Base-by-base conservation (phyloP, 1,140 invertebrate genomes). In the Bicyclus anynana region DNA sequence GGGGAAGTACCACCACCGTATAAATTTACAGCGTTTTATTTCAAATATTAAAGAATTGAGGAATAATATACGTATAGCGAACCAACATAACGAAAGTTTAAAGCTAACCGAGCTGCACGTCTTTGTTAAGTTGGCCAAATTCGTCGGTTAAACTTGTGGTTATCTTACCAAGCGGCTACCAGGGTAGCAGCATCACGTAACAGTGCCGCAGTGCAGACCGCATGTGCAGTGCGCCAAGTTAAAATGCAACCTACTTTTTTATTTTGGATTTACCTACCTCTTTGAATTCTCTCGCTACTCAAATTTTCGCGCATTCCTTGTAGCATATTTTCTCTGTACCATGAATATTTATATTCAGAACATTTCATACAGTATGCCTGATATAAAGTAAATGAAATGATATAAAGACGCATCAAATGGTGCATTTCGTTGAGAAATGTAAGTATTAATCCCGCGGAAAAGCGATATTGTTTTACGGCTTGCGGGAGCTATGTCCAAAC, bases 161-260 rank as follows among this genome's bases (percentile, higher is more conserved):
- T 16, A 2, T 26, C 44, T 23, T 37, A 33, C 35, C 23, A 42
- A 56, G 21, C 38, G 44, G 42, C 29, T 65, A 67, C 63, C 65
- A 68, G 67, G 67, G 62, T 55, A 59, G 42, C 74, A 80, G 67
- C 57, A 69, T 77, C 77, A 80, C 79, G 79, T 82, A 80, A 82
- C 68, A 75, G 65, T 76, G 65, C 71, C 74, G 81, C 79, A 84
- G 69, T 80, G 81, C 79, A 80, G 75, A 62, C 60, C 57, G 54
- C 60, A 56, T 62, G 51, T 68, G 51, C 55, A 57, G 29, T 54
- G 49, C 56, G 53, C 62, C 49, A 42, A 49, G 46, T 49, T n/a
- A 14, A 40, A 66, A 59, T 51, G 46, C 35, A 59, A 51, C 62
- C 59, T 62, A 68, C 40, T 48, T 55, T 47, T 56, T 56, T 35